These are phyloP conservation scores for Xyrichtys novacula DNA, from an alignment of 2,797 vertebrate species.

Conservation along the genomic window DNA sequence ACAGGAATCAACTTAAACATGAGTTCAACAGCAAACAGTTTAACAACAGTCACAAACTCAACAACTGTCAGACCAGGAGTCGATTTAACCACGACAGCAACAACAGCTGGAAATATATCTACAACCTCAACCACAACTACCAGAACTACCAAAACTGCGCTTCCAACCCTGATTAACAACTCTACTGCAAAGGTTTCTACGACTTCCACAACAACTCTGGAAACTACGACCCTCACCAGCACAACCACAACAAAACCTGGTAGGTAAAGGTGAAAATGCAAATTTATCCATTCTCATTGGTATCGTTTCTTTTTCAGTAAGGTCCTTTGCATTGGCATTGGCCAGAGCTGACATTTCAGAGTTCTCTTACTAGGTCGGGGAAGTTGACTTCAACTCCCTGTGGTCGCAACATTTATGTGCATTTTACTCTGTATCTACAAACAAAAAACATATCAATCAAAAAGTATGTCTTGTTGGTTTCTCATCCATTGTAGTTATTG, in stretches of 20 bases:
- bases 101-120: background rate
- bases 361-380: too few relatives aligned
- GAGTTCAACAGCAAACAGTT: conserved; percentile 4
- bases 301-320: too few relatives aligned
- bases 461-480: too few relatives aligned
- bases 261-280: conserved; percentile 29
- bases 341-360: too few relatives aligned
- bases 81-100: conserved; percentile 5
- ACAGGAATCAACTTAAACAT: background rate
- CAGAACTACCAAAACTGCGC: background rate
- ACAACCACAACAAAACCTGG: conserved; percentile 29
- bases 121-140: background rate
- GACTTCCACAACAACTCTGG: conserved; percentile 4
- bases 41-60: background rate
- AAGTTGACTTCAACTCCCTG: too few relatives aligned
- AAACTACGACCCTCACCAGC: background rate
- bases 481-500: too few relatives aligned
- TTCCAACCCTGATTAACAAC: background rate
- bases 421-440: too few relatives aligned
- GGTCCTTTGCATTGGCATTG: too few relatives aligned
- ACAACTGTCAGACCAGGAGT: conserved; percentile 10
- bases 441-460: too few relatives aligned
- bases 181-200: background rate
- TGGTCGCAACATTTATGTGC: too few relatives aligned
- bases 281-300: too few relatives aligned